Conservation (phyloP, 1,140 invertebrate species). For the Drosophila pandora region DNA sequence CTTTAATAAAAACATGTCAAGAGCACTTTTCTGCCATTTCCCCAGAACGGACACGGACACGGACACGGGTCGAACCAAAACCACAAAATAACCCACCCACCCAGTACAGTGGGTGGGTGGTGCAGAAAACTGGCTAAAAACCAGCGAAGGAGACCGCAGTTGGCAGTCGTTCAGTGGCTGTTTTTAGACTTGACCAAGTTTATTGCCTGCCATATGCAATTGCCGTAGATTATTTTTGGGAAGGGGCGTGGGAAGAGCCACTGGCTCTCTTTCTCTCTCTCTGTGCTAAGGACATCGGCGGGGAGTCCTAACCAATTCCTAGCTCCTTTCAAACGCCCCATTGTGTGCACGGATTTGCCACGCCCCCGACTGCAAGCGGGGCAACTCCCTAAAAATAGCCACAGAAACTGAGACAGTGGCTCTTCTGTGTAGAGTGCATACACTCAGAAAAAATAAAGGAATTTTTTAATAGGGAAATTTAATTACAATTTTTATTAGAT, state of each 20-base stretch:
- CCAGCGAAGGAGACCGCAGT: constrained; percentile 27
- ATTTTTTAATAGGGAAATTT: neutral
- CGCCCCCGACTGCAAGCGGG: constrained; percentile 13
- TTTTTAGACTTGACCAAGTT: constrained; percentile 79
- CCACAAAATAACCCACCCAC: neutral
- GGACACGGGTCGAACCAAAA: neutral
- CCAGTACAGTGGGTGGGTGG: neutral
- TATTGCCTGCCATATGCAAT: constrained; percentile 79
- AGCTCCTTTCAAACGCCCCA: constrained; percentile 14
- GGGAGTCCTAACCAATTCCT: neutral
- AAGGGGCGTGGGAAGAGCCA: neutral
- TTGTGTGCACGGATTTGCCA: constrained; percentile 46
- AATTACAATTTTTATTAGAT: no score
- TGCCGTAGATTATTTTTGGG: constrained; percentile 72
- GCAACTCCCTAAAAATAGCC: constrained; percentile 28
- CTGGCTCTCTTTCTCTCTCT: neutral
- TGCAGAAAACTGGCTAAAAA: neutral
- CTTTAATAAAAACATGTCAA: constrained; percentile 81
- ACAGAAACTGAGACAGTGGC: constrained; percentile 29
- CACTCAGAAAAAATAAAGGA: constrained; percentile 18
- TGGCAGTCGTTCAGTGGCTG: constrained; percentile 45
- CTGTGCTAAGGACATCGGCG: constrained; percentile 17
- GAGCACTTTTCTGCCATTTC: constrained; percentile 60
- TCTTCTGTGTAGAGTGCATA: neutral
- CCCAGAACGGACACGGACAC: no score